Base-by-base conservation (phyloP, 1,140 invertebrate species). In the Ctenoplectra terminalis region DNA sequence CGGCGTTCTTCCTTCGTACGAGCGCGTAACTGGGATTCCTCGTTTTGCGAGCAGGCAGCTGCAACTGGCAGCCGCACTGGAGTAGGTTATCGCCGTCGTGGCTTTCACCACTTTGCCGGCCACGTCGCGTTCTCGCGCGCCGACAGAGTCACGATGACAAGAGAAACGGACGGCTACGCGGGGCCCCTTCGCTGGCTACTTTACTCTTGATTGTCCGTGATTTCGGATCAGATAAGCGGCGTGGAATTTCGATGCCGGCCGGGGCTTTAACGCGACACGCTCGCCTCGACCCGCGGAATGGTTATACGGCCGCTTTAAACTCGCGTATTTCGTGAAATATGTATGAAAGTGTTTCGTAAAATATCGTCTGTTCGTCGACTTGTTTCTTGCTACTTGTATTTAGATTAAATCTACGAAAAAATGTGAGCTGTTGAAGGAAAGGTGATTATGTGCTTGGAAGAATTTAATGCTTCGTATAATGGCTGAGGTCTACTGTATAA, bases 41-140 rank as follows among this genome's bases (percentile, higher is more conserved):
- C 69, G 66, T 83, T 83, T 86, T 83, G 26, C 69, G 64, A 64
- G 50, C 77, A 37, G 54, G 71, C 75, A 79, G 84, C 81, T 79
- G 84, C 85, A 74, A 73, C 75, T n/a, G 71, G 56, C 48, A 63
- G 66, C 58, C 52, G 72, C 78, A 66, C 75, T 63, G 56, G 84
- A 85, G 85, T 85, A 77, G 84, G 83, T 84, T 86, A 86, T 85
- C 83, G 72, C 50, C 60, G 81, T 61, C 67, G 56, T 86, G 71
- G 84, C 83, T 84, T 84, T 86, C 84, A 81, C 84, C 77, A 66
- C 46, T 69, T 69, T 40, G 52, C 73, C 74, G 73, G 73, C 46
- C 60, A 64, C 58, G 60, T 64, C 74, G 61, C 17, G 43, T 31
- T 37, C 37, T 63, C 60, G 60, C 69, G 34, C 31, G 60, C 26